Percentiles rank a stretch among this genome's conserved stretches.
phyloP scores from a whole-genome alignment of 2,113 vertebrate genomes.

The Emydocephalus ijimae region DNA sequence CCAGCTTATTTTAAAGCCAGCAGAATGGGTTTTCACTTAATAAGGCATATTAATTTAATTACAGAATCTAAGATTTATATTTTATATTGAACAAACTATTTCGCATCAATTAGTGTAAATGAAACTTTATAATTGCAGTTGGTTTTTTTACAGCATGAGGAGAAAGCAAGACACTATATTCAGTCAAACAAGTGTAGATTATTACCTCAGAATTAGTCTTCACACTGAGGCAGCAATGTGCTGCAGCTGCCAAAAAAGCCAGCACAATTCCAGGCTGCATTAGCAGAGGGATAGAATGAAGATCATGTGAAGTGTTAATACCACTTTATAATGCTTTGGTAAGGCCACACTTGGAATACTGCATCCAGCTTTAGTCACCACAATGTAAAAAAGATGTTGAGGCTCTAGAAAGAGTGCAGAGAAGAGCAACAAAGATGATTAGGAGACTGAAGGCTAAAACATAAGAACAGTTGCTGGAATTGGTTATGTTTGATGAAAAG shows the following conservation, averaged over 20 bases:
- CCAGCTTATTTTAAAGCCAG: background rate
- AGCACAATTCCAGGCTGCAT: too few relatives aligned
- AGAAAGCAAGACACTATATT: background rate
- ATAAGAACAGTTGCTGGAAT: background rate
- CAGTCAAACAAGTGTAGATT: too few relatives aligned
- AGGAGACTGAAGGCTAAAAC: background rate
- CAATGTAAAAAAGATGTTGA: background rate
- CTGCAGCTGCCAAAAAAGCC: too few relatives aligned
- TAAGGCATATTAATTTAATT: conserved; percentile 25
- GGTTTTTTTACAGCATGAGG: conserved; percentile 25
- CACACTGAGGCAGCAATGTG: too few relatives aligned
- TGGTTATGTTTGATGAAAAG: too few relatives aligned
- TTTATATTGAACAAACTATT: conserved; percentile 32
- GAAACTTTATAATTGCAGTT: background rate
- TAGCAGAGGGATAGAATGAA: background rate
- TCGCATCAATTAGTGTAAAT: conserved; percentile 17
- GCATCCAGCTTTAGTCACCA: background rate
- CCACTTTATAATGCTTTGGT: background rate
- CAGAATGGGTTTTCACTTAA: conserved; percentile 12
- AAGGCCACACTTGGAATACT: background rate
- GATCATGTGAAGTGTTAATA: background rate
- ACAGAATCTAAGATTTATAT: conserved; percentile 21
- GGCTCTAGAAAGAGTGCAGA: too few relatives aligned
- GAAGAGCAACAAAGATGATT: background rate
- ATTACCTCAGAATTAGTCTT: too few relatives aligned